phyloP scores from a whole-genome alignment of 1,140 invertebrate genomes.

The Catajapyx aquilonaris region DNA sequence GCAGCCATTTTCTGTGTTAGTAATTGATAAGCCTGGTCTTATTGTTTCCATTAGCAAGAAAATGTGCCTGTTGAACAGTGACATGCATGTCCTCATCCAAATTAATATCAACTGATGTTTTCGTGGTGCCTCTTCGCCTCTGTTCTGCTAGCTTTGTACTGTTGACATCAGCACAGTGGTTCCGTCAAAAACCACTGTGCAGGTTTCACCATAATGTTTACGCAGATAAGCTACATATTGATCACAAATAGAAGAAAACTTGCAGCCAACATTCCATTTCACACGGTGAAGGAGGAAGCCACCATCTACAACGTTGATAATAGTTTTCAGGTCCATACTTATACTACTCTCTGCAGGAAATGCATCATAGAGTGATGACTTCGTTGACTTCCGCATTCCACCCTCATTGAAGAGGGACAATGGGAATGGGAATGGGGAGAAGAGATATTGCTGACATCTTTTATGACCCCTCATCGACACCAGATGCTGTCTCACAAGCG shows the following conservation, averaged over 20 bases:
- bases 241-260: background rate
- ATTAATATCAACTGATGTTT: constrained; percentile 2
- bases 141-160: constrained; percentile 4
- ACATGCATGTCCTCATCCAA: background rate
- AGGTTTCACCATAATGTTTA: constrained; percentile 1
- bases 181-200: constrained; percentile 1
- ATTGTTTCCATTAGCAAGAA: background rate
- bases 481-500: no score
- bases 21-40: background rate
- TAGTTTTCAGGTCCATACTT: background rate
- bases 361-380: background rate
- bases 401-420: background rate
- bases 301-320: background rate
- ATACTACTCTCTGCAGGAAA: background rate
- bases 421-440: background rate
- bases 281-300: background rate
- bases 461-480: no score
- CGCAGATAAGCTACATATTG: background rate
- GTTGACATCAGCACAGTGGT: background rate
- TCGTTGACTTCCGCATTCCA: background rate
- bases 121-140: background rate
- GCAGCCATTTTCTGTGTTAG: no score
- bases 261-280: background rate
- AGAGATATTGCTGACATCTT: no score
- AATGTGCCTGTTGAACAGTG: constrained; percentile 2